These are phyloP conservation scores for Rutilus rutilus DNA, from an alignment of 2,113 vertebrate species.

Conservation along the genomic window DNA sequence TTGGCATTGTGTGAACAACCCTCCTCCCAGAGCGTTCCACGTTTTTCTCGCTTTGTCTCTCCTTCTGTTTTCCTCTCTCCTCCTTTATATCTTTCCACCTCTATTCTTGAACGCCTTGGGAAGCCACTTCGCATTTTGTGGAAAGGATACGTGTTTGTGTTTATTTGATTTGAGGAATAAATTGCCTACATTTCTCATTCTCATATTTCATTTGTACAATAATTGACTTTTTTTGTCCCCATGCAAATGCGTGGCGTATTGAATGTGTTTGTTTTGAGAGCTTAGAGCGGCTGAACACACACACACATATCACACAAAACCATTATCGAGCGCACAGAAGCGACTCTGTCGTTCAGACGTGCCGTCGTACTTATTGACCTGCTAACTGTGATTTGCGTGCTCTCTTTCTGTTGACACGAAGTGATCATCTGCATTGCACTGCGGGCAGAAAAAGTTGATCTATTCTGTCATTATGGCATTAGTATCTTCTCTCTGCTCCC, in stretches of 20 bases:
- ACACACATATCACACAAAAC: slow-evolving; percentile 20
- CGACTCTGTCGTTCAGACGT: not conserved
- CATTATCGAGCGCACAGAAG: not conserved
- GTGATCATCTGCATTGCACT: slow-evolving; percentile 30
- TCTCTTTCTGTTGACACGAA: slow-evolving; percentile 15
- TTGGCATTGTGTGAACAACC: slow-evolving; percentile 31
- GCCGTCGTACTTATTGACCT: slow-evolving; percentile 15
- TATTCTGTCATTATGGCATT: slow-evolving; percentile 33
- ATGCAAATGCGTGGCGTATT: slow-evolving; percentile 22
- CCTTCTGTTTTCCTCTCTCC: slow-evolving; percentile 9
- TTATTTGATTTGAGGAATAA: slow-evolving; percentile 40
- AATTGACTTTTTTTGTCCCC: slow-evolving; percentile 42
- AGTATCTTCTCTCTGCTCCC: slow-evolving; percentile 11
- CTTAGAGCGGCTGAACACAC: not conserved
- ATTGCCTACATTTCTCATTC: slow-evolving; percentile 39
- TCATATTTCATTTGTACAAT: slow-evolving; percentile 39
- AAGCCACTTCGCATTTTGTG: slow-evolving; percentile 6
- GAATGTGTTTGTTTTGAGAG: slow-evolving; percentile 28
- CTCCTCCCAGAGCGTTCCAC: not conserved
- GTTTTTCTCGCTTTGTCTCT: slow-evolving; percentile 18
- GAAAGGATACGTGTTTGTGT: slow-evolving; percentile 28
- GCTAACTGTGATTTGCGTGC: slow-evolving; percentile 31
- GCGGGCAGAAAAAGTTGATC: slow-evolving; percentile 7
- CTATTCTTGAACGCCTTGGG: slow-evolving; percentile 26
- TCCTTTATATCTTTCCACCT: not conserved